Base-by-base conservation (phyloP, 1,140 invertebrate genomes). In the Bilobella aurantiaca region DNA sequence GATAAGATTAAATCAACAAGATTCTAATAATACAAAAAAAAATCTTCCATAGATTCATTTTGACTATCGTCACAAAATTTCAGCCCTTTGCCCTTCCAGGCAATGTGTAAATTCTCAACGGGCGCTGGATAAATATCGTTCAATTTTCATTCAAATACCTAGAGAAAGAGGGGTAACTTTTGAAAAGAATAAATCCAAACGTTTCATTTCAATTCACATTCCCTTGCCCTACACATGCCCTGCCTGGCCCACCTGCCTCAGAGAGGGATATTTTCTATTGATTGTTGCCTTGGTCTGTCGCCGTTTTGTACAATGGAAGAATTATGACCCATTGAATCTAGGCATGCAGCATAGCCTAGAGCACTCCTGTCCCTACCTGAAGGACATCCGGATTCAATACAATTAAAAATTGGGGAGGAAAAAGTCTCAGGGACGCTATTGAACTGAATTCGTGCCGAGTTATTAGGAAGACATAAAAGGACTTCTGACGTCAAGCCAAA, bases 261-360 rank as follows among this genome's bases (percentile, higher is more conserved):
- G 12, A 12, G 5, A 18, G 49, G 49, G 49, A 23, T 18, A 23
- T 18, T 53, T 53, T 53, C 34, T 12, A 42, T 42, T 53, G 49
- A 53, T 53, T 53, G 49, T 53, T 53, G 49, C 49, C 49, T 53
- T 53, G 49, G 49, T 53, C 8, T 53, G 49, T 53, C 49, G 14
- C 23, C n/a, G n/a, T n/a, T n/a, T n/a, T n/a, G n/a, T 12, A 53
- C 23, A 53, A 53, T 53, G 49, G 49, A 53, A 53, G 49, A 53
- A 53, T 53, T 53, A 53, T 53, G 49, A 53, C 49, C 49, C 49
- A 53, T 53, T 18, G 25, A 53, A 53, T 53, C 49, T 23, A 16
- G 8, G 3, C 5, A 5, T 53, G 34, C 18, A 42, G 34, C 18
- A 42, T 42, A 42, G 49, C 14, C 14, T 23, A 53, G 23, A 8